A percentile compares a stretch with the other conserved stretches of the same genome.
phyloP scores from a whole-genome alignment of 2,113 vertebrate genomes.

The Pteropus alecto region DNA sequence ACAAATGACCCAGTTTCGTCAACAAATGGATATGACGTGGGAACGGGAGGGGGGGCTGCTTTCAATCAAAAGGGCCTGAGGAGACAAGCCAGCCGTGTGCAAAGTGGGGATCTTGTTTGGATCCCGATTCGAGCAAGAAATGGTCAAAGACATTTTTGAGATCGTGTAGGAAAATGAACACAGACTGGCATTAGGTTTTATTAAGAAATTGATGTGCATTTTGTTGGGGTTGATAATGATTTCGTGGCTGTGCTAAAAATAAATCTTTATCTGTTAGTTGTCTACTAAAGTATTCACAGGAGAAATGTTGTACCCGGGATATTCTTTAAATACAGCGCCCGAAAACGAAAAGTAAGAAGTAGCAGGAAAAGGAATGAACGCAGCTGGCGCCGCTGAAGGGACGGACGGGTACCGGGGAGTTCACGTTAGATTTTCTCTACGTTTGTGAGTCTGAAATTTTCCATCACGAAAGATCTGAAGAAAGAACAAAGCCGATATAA shows the following conservation, averaged over 20 bases:
- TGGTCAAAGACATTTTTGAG: not conserved
- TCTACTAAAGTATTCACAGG: too few species aligned
- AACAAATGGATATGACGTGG: too few species aligned
- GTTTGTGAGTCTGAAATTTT: not conserved
- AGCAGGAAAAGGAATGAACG: not conserved
- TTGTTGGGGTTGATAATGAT: not conserved
- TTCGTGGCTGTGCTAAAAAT: not conserved
- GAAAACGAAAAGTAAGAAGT: not conserved
- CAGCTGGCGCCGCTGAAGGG: too few species aligned
- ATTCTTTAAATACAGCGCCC: not conserved
- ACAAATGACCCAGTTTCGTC: not conserved
- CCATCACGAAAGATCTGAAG: not conserved
- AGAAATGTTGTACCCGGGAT: not conserved
- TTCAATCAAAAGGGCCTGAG: too few species aligned
- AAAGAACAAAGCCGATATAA: not conserved
- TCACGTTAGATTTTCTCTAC: rapidly evolving
- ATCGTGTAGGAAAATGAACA: not conserved
- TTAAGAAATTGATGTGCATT: not conserved
- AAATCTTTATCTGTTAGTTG: not conserved
- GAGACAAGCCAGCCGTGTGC: not conserved
- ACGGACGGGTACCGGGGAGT: rapidly evolving
- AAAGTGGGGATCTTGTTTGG: rapidly evolving
- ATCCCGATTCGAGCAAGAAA: not conserved
- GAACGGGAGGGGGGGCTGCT: not conserved
- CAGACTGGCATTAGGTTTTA: not conserved